A percentile compares a stretch with the other conserved stretches of the same genome.
Evolutionary conservation across 2,888 invertebrate species (phyloP).

Genomic region (Lysandra bellargus): DNA sequence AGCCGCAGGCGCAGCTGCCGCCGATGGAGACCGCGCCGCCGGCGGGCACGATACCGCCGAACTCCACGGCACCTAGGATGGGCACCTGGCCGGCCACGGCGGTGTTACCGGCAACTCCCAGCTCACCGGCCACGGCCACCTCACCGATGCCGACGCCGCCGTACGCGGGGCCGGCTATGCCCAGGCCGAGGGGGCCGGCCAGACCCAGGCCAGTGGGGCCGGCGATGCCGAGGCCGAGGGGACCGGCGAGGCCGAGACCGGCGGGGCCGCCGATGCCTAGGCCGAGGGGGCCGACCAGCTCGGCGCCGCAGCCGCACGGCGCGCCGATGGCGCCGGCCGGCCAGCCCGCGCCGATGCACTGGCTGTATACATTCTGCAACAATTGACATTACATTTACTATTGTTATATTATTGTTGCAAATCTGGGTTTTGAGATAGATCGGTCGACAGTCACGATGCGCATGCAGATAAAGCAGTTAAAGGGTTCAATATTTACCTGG

Average conservation of each 20-base stretch:
- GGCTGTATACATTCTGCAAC: slow-evolving; percentile 34
- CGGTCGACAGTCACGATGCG: too few species aligned
- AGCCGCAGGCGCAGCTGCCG: slow-evolving; percentile 45
- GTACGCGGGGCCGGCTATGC: slow-evolving; percentile 14
- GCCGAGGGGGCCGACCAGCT: slow-evolving; percentile 36
- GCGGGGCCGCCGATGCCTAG: slow-evolving; percentile 34
- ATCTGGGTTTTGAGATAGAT: too few species aligned
- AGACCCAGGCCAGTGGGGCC: slow-evolving; percentile 29
- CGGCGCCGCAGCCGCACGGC: slow-evolving; percentile 36
- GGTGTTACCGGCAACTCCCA: slow-evolving; percentile 47
- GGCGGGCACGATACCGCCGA: slow-evolving; percentile 45
- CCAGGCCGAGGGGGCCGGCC: slow-evolving; percentile 10
- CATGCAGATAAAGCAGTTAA: too few species aligned
- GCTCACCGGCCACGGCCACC: slow-evolving; percentile 42
- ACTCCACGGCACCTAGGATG: slow-evolving; percentile 48
- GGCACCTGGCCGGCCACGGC: slow-evolving; percentile 49
- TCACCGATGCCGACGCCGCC: slow-evolving; percentile 25
- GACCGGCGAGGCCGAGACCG: slow-evolving; percentile 36
- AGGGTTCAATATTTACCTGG: slow-evolving; percentile 42
- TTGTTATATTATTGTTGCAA: too few species aligned
- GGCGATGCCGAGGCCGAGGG: slow-evolving; percentile 32
- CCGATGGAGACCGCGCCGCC: slow-evolving; percentile 47
- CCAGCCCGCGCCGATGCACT: slow-evolving; percentile 33
- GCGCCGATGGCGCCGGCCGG: slow-evolving; percentile 33
- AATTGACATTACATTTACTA: too few species aligned